Evolutionary conservation across 2,888 invertebrate species (phyloP).

Genomic region (Stegana nigrithorax): DNA sequence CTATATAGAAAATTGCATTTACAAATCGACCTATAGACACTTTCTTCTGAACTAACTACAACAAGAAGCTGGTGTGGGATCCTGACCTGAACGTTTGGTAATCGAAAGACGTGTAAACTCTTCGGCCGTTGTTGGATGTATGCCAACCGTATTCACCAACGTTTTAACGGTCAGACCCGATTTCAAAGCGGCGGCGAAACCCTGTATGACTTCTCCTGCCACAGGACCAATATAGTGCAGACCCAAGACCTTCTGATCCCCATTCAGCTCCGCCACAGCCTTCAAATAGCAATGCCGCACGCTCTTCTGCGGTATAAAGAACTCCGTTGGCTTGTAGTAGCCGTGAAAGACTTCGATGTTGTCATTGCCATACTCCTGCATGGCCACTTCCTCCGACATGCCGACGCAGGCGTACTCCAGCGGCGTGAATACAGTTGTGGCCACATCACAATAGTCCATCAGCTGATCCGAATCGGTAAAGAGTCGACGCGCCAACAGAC

Average conservation of each 20-base stretch:
- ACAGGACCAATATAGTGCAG: conserved; percentile 91
- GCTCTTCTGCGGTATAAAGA: conserved; percentile 88
- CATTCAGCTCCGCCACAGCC: conserved; percentile 76
- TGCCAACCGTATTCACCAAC: conserved; percentile 85
- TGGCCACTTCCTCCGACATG: conserved; percentile 87
- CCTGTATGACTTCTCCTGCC: conserved; percentile 94
- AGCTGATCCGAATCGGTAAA: conserved; percentile 72
- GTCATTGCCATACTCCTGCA: conserved; percentile 76
- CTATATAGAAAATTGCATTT: neutral
- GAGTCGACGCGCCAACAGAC: conserved; percentile 81
- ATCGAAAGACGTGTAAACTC: conserved; percentile 70
- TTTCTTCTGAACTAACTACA: conserved; percentile 95
- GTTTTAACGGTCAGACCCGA: conserved; percentile 83
- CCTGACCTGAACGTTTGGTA: conserved; percentile 90
- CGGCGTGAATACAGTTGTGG: conserved; percentile 95
- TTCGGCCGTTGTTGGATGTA: conserved; percentile 92
- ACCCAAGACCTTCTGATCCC: conserved; percentile 83
- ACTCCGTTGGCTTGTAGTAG: conserved; percentile 94
- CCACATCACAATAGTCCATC: conserved; percentile 88
- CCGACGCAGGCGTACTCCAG: conserved; percentile 95
- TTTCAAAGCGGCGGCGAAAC: conserved; percentile 89
- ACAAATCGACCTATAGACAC: neutral
- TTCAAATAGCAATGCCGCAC: conserved; percentile 91
- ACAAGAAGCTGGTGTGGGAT: conserved; percentile 91
- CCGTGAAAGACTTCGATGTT: conserved; percentile 91